Conservation (phyloP, 2,113 vertebrate species). For the Parus major region DNA sequence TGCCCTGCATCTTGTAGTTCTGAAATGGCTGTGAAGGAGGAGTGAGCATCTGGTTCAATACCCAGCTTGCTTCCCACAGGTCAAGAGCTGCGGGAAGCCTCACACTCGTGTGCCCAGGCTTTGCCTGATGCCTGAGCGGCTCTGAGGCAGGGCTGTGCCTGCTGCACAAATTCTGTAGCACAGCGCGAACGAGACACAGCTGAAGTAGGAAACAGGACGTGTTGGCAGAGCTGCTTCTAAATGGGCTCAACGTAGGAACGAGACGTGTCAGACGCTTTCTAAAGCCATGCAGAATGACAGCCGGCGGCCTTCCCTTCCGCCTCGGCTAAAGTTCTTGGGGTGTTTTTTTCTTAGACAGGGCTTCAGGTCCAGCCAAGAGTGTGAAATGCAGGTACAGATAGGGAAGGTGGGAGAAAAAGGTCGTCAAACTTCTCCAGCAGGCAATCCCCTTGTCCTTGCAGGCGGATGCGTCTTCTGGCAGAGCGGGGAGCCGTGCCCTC, state of each 20-base stretch:
- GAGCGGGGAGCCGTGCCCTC: slow-evolving; percentile 6
- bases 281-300: not conserved
- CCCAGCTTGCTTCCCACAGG: not conserved
- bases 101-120: rapidly evolving
- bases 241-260: rapidly evolving
- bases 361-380: not conserved
- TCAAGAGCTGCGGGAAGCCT: not conserved
- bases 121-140: not conserved
- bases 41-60: not conserved
- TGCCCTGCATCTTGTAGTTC: not conserved
- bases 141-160: not conserved
- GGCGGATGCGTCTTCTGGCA: not conserved
- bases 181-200: not conserved
- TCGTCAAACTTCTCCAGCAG: not conserved
- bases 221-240: not conserved
- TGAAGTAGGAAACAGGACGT: not conserved
- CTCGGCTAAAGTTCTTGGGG: not conserved
- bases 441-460: not conserved
- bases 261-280: not conserved
- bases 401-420: not conserved
- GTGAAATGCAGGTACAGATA: not conserved
- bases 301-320: rapidly evolving
- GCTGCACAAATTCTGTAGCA: not conserved
- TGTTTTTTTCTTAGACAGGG: not conserved
- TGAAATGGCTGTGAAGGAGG: not conserved